Conservation (phyloP, 2,888 invertebrate genomes). For the Drosophila neoperkinsi region DNA sequence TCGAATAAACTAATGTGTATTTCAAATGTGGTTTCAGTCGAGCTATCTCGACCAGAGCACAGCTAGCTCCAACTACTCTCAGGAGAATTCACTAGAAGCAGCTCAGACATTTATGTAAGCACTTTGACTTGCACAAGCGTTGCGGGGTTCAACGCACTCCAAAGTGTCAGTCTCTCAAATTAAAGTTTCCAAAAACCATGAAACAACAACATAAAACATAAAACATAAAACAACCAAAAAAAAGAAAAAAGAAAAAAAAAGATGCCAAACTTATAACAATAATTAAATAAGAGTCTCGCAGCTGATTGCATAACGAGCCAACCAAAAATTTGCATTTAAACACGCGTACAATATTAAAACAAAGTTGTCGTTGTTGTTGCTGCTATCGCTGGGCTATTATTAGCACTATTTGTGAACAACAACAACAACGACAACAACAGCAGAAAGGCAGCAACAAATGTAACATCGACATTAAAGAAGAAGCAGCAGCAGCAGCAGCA, state of each 20-base stretch:
- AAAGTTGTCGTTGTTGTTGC: slow-evolving; percentile 17
- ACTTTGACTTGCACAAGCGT: slow-evolving; percentile 11
- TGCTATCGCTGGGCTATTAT: slow-evolving; percentile 38
- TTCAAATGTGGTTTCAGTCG: not conserved
- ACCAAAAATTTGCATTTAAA: slow-evolving; percentile 49
- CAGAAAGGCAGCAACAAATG: slow-evolving; percentile 31
- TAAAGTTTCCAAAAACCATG: slow-evolving; percentile 26
- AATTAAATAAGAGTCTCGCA: slow-evolving; percentile 43
- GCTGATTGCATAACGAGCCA: slow-evolving; percentile 43
- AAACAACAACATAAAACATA: not conserved
- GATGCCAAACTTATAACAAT: slow-evolving; percentile 3
- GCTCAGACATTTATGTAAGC: slow-evolving; percentile 18
- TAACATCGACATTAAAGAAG: slow-evolving; percentile 27
- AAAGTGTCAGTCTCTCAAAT: slow-evolving; percentile 18
- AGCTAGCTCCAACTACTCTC: not conserved
- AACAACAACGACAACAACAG: slow-evolving; percentile 5
- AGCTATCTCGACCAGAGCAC: not conserved
- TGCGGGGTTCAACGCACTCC: slow-evolving; percentile 38
- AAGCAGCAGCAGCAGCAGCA: slow-evolving; percentile 19
- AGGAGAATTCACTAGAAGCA: not conserved
- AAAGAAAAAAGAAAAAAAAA: not conserved
- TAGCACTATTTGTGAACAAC: slow-evolving; percentile 20
- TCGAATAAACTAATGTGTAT: not conserved
- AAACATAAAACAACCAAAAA: not conserved
- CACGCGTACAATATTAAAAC: slow-evolving; percentile 52